Base-by-base conservation (phyloP, 2,888 invertebrate genomes). In the Keiferia lycopersicella region DNA sequence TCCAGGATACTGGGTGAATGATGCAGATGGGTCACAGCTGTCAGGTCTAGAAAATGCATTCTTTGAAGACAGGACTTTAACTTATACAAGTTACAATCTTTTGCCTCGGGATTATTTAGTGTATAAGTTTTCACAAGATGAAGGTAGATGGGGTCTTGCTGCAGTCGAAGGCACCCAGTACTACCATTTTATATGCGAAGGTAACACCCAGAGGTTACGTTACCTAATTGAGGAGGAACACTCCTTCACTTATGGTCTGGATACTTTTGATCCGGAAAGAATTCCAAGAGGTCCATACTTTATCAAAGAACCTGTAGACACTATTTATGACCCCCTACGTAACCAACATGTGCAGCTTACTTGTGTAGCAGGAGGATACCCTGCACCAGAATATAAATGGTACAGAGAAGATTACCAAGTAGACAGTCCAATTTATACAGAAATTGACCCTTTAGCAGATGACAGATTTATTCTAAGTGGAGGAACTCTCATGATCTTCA, bases 251-350 rank as follows among this genome's bases (percentile, higher is more conserved):
- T 98, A 98, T 86, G 98, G 98, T 0, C 82, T 97, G 62, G 95
- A 96, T 78, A 94, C 97, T 56, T 94, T 92, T 70, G 96, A 98
- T 83, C 95, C 96, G 0, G 94, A 94, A 66, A 94, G 94, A 75
- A 95, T 98, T 70, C 97, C 97, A 0, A 92, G 95, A 71, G 98
- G 98, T 0, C 99, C 99, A 3, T 96, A 94, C 78, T 98, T 99
- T 79, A 95, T 96, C 10, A 94, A 95, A 74, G 96, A 98, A 80
- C 98, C 98, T 0, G 92, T 92, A 14, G 95, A 96, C 79, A 96
- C 94, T 18, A 96, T 97, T 14, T 97, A 96, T 86, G 98, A 98
- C 86, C 94, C 96, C 10, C 94, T 95, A 11, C 93, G 94, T 69
- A 94, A 94, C 69, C 96, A 97, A 79, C 95, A 96, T 86, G 94